Conservation (phyloP, 2,113 vertebrate genomes). For the Gymnogyps californianus region DNA sequence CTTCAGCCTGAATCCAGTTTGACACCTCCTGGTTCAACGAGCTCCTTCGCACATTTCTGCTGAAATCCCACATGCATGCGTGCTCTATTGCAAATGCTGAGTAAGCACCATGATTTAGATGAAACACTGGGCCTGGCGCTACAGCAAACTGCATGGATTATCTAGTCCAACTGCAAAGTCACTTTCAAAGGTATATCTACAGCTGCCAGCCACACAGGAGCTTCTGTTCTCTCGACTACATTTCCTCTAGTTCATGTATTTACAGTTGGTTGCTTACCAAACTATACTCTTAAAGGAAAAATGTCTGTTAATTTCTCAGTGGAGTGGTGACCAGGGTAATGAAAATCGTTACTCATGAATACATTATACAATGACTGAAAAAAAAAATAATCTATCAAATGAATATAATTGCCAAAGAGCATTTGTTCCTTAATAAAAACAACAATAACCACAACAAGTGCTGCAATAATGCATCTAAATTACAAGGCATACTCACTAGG, state of each 20-base stretch:
- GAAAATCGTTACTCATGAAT: not conserved
- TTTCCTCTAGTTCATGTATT: constrained; percentile 7
- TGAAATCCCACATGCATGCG: not conserved
- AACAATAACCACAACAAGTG: not conserved
- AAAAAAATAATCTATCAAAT: not conserved
- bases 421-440: constrained; percentile 12
- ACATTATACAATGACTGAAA: not conserved
- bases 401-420: not conserved
- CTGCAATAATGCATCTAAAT: not conserved
- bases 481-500: not conserved
- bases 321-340: not conserved
- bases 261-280: not conserved
- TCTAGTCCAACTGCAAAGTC: not conserved
- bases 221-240: not conserved
- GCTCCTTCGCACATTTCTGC: not conserved
- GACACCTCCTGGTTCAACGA: not conserved
- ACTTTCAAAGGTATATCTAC: constrained; percentile 9
- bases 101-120: not conserved
- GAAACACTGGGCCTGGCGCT: not conserved
- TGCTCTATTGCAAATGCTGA: not conserved
- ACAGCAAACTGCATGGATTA: constrained; percentile 1
- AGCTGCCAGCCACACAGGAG: constrained; percentile 3
- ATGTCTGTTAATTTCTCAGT: not conserved
- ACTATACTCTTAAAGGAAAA: not conserved
- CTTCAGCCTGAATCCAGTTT: not conserved